phyloP scores from a whole-genome alignment of 2,888 invertebrate species.

The Aelia acuminata region DNA sequence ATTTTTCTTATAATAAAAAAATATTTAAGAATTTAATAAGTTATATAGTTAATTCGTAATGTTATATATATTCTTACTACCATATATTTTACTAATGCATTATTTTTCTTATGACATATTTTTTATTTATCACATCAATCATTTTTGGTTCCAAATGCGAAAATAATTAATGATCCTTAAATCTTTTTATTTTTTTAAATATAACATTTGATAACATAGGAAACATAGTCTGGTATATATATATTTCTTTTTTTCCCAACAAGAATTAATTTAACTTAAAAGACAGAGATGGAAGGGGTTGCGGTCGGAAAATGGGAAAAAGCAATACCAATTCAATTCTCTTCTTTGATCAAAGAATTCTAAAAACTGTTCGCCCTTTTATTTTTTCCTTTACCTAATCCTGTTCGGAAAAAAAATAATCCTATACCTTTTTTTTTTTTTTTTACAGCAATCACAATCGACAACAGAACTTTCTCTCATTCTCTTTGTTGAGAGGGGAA shows the following conservation, averaged over 20 bases:
- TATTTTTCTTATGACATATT: no score
- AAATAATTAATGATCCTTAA: no score
- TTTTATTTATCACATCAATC: no score
- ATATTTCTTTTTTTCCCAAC: not conserved
- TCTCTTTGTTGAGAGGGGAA: slow-evolving; percentile 32
- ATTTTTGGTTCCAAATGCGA: no score
- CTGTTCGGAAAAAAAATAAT: slow-evolving; percentile 30
- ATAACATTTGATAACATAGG: no score
- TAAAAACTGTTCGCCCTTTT: slow-evolving; percentile 45
- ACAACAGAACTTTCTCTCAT: slow-evolving; percentile 41
- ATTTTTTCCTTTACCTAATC: slow-evolving; percentile 42
- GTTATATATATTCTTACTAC: no score
- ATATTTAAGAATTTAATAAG: no score
- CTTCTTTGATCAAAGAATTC: slow-evolving; percentile 47
- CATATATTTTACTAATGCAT: no score
- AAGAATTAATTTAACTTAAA: slow-evolving; percentile 40
- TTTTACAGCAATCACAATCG: slow-evolving; percentile 44
- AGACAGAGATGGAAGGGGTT: slow-evolving; percentile 26
- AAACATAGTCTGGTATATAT: no score
- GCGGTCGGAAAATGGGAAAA: slow-evolving; percentile 46
- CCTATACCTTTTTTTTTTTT: slow-evolving; percentile 39
- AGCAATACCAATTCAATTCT: slow-evolving; percentile 29
- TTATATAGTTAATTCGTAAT: no score
- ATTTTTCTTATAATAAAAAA: no score
- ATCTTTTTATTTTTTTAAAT: no score